Evolutionary conservation across 1,140 invertebrate species (phyloP).

Genomic region (Musca domestica): DNA sequence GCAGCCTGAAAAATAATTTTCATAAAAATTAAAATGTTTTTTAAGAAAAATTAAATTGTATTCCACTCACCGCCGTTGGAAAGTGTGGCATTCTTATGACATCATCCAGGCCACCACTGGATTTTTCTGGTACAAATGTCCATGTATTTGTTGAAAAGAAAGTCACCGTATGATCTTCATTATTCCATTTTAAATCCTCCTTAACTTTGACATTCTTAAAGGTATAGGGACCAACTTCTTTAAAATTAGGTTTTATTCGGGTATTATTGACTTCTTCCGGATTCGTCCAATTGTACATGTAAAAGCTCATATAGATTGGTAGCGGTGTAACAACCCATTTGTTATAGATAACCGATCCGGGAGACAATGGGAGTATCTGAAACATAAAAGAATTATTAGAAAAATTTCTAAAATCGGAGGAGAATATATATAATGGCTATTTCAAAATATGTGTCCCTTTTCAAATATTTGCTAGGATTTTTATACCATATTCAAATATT

Average conservation of each 20-base stretch:
- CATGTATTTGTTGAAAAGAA: slow-evolving; percentile 73
- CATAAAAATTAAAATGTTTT: not conserved
- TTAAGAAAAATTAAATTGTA: not conserved
- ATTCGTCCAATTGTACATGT: slow-evolving; percentile 83
- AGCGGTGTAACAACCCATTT: slow-evolving; percentile 72
- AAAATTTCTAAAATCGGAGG: too few relatives aligned
- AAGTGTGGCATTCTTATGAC: slow-evolving; percentile 76
- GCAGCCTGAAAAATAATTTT: slow-evolving; percentile 60
- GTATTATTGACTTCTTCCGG: slow-evolving; percentile 57
- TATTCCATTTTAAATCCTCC: slow-evolving; percentile 65
- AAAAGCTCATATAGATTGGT: slow-evolving; percentile 71
- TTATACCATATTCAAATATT: too few relatives aligned
- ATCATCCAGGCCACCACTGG: slow-evolving; percentile 71
- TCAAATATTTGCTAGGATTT: too few relatives aligned
- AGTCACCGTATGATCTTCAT: slow-evolving; percentile 71
- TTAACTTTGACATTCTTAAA: slow-evolving; percentile 61
- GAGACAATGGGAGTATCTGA: slow-evolving; percentile 61
- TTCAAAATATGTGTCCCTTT: too few relatives aligned
- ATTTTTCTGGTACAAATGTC: slow-evolving; percentile 68
- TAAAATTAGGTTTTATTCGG: slow-evolving; percentile 62
- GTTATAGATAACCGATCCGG: slow-evolving; percentile 61
- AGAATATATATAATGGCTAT: too few relatives aligned
- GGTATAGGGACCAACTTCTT: slow-evolving; percentile 64
- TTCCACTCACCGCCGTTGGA: slow-evolving; percentile 66
- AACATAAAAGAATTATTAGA: not conserved